These are phyloP conservation scores for Eurystomus glaucurus DNA, from an alignment of 2,797 vertebrate genomes.

Conservation along the genomic window DNA sequence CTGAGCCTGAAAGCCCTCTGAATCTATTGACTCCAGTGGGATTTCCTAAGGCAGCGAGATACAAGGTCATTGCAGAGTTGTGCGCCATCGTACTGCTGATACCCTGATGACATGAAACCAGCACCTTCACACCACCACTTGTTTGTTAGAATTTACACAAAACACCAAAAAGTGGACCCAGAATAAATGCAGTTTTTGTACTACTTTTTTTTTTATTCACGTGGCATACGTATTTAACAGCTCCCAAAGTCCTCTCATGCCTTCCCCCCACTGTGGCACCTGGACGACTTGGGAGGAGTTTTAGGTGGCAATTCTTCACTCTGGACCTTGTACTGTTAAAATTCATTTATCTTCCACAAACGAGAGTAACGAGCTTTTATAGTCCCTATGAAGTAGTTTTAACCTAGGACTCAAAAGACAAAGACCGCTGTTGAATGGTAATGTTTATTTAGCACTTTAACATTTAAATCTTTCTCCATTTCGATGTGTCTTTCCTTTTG, in stretches of 20 bases:
- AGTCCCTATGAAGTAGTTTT: constrained; percentile 61
- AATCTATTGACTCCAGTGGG: neutral
- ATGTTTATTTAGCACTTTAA: constrained; percentile 65
- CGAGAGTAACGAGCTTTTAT: neutral
- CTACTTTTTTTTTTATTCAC: neutral
- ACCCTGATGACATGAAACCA: neutral
- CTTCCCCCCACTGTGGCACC: neutral
- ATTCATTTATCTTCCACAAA: constrained; percentile 60
- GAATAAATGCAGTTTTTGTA: neutral
- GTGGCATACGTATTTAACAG: neutral
- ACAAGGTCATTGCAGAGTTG: neutral
- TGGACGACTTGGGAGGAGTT: neutral
- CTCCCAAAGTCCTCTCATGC: neutral
- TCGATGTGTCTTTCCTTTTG: constrained; percentile 78
- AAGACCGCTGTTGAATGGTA: constrained; percentile 26
- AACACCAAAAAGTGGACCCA: neutral
- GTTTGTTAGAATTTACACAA: neutral
- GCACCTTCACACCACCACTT: fast-evolving
- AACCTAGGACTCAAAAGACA: constrained; percentile 72
- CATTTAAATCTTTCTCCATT: constrained; percentile 75
- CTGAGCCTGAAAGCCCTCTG: constrained; percentile 11
- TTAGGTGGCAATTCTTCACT: neutral
- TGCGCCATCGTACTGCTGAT: neutral
- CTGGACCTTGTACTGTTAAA: neutral
- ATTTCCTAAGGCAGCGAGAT: neutral